Conservation (phyloP, 1,140 invertebrate genomes). For the Dolichoris vasculosae region DNA sequence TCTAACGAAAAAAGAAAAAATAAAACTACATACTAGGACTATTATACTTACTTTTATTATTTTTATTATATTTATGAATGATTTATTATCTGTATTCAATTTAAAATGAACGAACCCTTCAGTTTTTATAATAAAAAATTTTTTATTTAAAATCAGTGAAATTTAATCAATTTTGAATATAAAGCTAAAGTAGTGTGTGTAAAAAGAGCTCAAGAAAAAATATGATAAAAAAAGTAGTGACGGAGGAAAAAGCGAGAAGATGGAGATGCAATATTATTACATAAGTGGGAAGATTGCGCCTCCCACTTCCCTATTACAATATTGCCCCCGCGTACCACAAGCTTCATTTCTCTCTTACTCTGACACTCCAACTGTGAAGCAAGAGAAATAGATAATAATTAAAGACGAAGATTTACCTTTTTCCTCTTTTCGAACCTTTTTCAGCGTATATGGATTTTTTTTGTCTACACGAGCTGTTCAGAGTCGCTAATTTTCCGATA, state of each 20-base stretch:
- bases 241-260: neutral
- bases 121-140: neutral
- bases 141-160: neutral
- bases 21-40: too few species aligned
- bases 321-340: slow-evolving; percentile 14
- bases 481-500: slow-evolving; percentile 40
- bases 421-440: neutral
- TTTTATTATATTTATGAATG: too few species aligned
- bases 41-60: neutral
- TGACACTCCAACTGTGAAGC: neutral
- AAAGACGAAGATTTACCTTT: slow-evolving; percentile 32
- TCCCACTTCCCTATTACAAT: neutral
- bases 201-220: neutral
- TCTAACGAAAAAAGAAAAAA: too few species aligned
- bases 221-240: neutral
- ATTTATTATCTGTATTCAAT: too few species aligned
- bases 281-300: slow-evolving; percentile 13
- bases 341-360: neutral
- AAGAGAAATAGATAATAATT: slow-evolving; percentile 32
- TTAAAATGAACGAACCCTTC: neutral
- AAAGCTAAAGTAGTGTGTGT: neutral
- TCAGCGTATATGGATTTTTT: neutral
- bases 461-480: neutral
- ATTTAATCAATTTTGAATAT: neutral
- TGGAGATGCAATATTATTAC: slow-evolving; percentile 35